Evolutionary conservation across 2,888 invertebrate species (phyloP).

Genomic region (Andrena praecox): DNA sequence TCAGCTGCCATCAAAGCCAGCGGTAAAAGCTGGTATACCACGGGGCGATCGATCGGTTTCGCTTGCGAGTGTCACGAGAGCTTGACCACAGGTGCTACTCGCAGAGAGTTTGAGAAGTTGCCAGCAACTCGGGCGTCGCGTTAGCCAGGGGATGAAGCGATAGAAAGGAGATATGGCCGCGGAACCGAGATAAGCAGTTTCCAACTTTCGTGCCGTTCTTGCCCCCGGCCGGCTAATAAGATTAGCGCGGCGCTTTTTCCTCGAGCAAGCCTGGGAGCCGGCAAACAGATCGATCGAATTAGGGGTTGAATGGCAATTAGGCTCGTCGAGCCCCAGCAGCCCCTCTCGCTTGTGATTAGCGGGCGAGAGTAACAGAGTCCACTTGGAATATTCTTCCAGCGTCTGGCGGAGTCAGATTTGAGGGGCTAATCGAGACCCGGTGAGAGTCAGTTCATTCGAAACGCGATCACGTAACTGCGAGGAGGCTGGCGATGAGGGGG

Average conservation of each 20-base stretch:
- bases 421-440: too few relatives aligned
- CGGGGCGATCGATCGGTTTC: background rate
- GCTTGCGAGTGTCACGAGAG: too few relatives aligned
- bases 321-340: background rate
- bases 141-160: background rate
- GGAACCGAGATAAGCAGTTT: background rate
- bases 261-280: background rate
- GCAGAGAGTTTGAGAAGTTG: background rate
- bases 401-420: too few relatives aligned
- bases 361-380: too few relatives aligned
- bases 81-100: slow-evolving; percentile 8
- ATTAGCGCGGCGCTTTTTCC: background rate
- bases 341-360: too few relatives aligned
- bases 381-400: too few relatives aligned
- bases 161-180: slow-evolving; percentile 6
- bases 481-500: too few relatives aligned
- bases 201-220: slow-evolving; percentile 11
- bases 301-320: background rate
- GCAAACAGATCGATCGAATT: background rate
- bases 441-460: too few relatives aligned
- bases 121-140: background rate
- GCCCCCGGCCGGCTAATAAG: background rate
- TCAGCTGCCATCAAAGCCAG: too few relatives aligned
- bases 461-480: too few relatives aligned
- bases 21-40: too few relatives aligned